phyloP scores from a whole-genome alignment of 2,888 invertebrate species.

The Philopedon plagiatum region DNA sequence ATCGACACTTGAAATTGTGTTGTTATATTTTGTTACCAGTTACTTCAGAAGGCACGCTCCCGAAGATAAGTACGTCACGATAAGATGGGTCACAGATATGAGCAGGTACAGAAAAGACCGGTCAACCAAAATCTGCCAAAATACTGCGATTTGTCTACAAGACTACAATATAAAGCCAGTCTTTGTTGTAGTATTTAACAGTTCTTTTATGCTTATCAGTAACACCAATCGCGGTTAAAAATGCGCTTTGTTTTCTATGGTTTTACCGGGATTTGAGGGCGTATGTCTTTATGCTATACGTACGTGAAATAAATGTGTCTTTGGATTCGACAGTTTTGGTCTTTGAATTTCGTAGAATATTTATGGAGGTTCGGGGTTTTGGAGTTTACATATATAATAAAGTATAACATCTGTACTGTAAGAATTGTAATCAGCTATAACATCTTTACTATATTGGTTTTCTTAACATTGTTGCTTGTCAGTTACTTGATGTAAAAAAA shows the following conservation, averaged over 20 bases:
- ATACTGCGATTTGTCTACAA: slow-evolving; percentile 59
- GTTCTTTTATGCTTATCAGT: slow-evolving; percentile 47
- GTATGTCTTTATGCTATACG: slow-evolving; percentile 20
- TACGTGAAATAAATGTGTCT: slow-evolving; percentile 19
- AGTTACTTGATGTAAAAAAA: too few species aligned
- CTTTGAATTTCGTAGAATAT: slow-evolving; percentile 22
- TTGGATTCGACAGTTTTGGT: not conserved
- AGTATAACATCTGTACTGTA: not conserved
- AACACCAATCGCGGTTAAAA: slow-evolving; percentile 48
- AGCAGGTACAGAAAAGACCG: slow-evolving; percentile 56
- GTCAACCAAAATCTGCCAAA: slow-evolving; percentile 62
- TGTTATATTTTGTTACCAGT: slow-evolving; percentile 51
- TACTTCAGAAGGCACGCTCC: slow-evolving; percentile 56
- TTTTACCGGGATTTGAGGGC: slow-evolving; percentile 26
- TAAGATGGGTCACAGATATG: slow-evolving; percentile 57
- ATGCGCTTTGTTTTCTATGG: slow-evolving; percentile 40
- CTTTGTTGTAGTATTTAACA: slow-evolving; percentile 57
- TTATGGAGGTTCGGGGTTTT: not conserved
- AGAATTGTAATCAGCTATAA: too few species aligned
- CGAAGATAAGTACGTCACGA: slow-evolving; percentile 49
- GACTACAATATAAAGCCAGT: slow-evolving; percentile 58
- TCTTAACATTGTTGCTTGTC: too few species aligned
- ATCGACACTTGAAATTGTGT: slow-evolving; percentile 50
- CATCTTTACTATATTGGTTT: too few species aligned
- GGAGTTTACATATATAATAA: too few species aligned